Base-by-base conservation (phyloP, 2,888 invertebrate genomes). In the Microctonus brassicae region DNA sequence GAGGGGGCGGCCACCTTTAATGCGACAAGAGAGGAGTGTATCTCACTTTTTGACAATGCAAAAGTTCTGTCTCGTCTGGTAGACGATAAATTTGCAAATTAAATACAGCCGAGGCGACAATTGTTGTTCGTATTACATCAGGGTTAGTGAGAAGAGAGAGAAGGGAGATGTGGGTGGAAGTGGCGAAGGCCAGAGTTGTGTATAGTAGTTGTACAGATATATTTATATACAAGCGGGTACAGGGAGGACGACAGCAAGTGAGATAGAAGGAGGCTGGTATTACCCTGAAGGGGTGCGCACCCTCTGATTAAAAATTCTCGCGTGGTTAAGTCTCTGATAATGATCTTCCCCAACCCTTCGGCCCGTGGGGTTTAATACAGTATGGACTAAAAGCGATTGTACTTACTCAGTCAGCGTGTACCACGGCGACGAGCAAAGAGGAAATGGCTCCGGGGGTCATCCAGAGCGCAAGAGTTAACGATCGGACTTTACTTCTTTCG, bases 231-330 rank as follows among this genome's bases (percentile, higher is more conserved):
- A 60, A 33, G 20, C 53, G 60, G 62, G 68, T 33, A 42, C 68
- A 66, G 58, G 64, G 60, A 70, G 73, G 72, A 60, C 17, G 81
- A 83, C 24, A 52, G 22, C 17, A 81, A 83, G 24, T 29, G 22
- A 47, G 47, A 42, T 1, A 57, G n/a, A 36, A 55, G 42, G 47
- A 58, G 22, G 58, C 53, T 81, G 82, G 82, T 83, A 83, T 85
- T 83, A 84, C 81, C 80, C 70, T 81, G 77, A 79, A 86, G 85
- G 87, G 87, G 83, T 85, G 85, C 84, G 85, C 85, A 85, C 87
- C 87, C 87, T 87, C 87, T 87, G 87, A 87, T 87, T 87, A 87
- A 87, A 87, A 87, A 87, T 87, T 87, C 86, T 87, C 87, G 87
- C 87, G 87, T 87, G 87, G 87, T 87, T 87, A 87, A 87, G 86